Base-by-base conservation (phyloP, 2,113 vertebrate species). In the Podocnemis expansa region DNA sequence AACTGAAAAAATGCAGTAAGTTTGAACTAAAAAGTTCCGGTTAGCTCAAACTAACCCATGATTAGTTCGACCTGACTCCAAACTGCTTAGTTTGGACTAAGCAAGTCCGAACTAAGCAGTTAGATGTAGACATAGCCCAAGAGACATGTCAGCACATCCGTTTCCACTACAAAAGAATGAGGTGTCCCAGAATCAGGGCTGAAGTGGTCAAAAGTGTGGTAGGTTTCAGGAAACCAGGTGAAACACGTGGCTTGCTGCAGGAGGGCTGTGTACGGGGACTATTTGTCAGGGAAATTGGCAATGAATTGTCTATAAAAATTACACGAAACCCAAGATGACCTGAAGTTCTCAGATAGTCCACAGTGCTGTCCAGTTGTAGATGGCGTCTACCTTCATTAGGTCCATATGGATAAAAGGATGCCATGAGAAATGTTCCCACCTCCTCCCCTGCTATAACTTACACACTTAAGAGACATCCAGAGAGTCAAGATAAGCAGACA, bases 401-500 rank as follows among this genome's bases (percentile, higher is more conserved):
- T 67, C 60, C 70, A 75, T 12, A 22, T 75, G 22, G 70, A 10
- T 4, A 43, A 25, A 41, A 73, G 38, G 70, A 41, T 73, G 38
- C 19, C 38, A 41, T 25, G 38, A 38, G 38, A 11, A 73, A 75
- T 43, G n/a, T 75, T 43, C 38, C 24, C 70, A 10, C 38, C 22
- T n/a, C 34, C 34, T 25, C 19, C 24, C n/a, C 93, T 60, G 79
- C 41, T 56, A 90, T 34, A 85, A 24, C 24, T 14, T 75, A 43
- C 4, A 83, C 3, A n/a, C 16, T 90, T 81, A n/a, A 94, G 81
- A 38, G 84, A 89, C 55, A 93, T 6, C n/a, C 78, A 95, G 56
- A 89, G 87, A 63, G 73, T 81, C 90, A 90, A 93, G 96, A 84
- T 29, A 84, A 31, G 17, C 91, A 84, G n/a, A 34, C 16, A 67